A percentile compares a stretch with the other conserved stretches of the same genome.
phyloP scores from a whole-genome alignment of 2,888 invertebrate genomes.

The Perizoma affinitatum region DNA sequence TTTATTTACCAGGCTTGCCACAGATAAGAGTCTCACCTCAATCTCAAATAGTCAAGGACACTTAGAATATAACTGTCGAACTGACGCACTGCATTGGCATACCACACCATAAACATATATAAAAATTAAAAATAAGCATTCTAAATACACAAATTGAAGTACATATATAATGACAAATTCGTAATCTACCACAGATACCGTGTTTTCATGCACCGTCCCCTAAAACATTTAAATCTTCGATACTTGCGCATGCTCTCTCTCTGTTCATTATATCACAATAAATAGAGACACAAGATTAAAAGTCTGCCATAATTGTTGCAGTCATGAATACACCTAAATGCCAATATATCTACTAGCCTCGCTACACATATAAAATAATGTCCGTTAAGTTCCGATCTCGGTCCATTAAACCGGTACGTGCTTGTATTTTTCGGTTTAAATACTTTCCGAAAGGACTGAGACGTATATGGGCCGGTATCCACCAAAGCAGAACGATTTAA shows the following conservation, averaged over 20 bases:
- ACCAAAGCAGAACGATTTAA: not conserved
- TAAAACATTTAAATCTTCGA: not conserved
- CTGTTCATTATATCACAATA: not conserved
- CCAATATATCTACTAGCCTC: not conserved
- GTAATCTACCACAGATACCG: not conserved
- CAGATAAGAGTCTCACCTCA: no score
- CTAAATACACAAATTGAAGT: not conserved
- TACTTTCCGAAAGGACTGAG: not conserved
- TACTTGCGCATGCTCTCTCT: not conserved
- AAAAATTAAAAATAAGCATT: conserved; percentile 1
- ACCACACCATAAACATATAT: not conserved
- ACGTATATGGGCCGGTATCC: not conserved
- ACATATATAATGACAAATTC: no score
- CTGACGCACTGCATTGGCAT: no score
- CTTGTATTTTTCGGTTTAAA: not conserved
- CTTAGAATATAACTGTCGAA: no score
- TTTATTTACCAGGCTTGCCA: no score
- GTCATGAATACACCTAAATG: no score
- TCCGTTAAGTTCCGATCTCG: no score
- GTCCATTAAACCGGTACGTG: no score
- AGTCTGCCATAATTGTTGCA: no score
- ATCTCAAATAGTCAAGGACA: no score
- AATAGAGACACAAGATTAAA: not conserved
- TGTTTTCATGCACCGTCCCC: conserved; percentile 2
- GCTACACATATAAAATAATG: conserved; percentile 7